A percentile compares a stretch with the other conserved stretches of the same genome.
Conservation (phyloP, 2,888 invertebrate genomes). For the Drosophila meridiana region DNA sequence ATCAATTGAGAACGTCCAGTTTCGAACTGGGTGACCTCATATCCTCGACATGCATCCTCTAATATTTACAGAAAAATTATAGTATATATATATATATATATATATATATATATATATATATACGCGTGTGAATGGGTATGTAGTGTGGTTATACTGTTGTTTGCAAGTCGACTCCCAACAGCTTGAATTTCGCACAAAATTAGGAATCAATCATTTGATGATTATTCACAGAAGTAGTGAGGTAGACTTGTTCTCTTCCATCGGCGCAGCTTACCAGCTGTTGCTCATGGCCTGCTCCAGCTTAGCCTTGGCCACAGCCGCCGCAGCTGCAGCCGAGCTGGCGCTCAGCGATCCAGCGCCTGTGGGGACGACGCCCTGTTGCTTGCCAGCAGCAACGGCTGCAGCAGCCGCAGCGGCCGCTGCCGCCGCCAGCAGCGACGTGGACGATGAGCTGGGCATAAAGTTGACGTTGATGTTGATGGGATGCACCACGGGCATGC, state of each 20-base stretch:
- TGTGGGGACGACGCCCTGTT: constrained; percentile 50
- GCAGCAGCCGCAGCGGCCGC: constrained; percentile 76
- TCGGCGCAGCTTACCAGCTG: constrained; percentile 79
- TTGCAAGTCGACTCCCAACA: constrained; percentile 28
- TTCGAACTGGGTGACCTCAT: constrained; percentile 17
- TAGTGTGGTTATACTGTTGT: constrained; percentile 27
- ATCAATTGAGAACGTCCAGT: constrained; percentile 20
- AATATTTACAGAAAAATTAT: constrained; percentile 17
- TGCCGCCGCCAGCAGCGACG: constrained; percentile 76
- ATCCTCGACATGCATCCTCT: constrained; percentile 15
- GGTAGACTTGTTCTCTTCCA: constrained; percentile 80
- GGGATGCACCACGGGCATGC: constrained; percentile 90
- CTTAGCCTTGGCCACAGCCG: constrained; percentile 80
- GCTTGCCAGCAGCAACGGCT: constrained; percentile 77
- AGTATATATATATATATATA: not conserved
- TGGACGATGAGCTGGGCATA: constrained; percentile 76
- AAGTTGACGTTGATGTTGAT: constrained; percentile 96
- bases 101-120: not conserved
- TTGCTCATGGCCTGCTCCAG: constrained; percentile 83
- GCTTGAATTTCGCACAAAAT: constrained; percentile 31
- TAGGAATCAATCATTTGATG: constrained; percentile 79
- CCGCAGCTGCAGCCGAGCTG: constrained; percentile 57
- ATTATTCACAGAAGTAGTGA: constrained; percentile 83
- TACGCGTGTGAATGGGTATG: not conserved
- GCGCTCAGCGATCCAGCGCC: constrained; percentile 48